phyloP scores from a whole-genome alignment of 2,797 vertebrate species.

The Malacoraja senta region DNA sequence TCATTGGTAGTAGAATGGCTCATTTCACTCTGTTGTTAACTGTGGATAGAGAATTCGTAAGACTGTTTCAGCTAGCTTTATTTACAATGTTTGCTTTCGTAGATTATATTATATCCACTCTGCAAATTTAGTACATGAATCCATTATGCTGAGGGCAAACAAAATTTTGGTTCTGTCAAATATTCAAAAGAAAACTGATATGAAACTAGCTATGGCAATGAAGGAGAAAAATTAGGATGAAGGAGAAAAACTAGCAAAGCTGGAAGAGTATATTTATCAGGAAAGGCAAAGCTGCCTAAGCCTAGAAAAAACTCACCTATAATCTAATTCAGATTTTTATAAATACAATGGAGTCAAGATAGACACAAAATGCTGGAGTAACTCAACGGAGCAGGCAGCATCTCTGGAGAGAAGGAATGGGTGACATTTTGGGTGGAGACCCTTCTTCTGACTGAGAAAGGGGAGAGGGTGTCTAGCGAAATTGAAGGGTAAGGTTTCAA shows the following conservation, averaged over 20 bases:
- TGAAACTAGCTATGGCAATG: background rate
- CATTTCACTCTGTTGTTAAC: too few relatives aligned
- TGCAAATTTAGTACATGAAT: background rate
- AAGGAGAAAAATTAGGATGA: background rate
- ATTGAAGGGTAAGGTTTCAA: too few relatives aligned
- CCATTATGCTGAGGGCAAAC: background rate
- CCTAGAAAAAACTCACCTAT: background rate
- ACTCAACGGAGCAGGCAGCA: too few relatives aligned
- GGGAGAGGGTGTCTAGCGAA: too few relatives aligned
- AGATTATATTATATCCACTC: background rate
- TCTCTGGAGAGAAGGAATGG: too few relatives aligned
- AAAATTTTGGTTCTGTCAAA: background rate
- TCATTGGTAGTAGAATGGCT: background rate
- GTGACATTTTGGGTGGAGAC: too few relatives aligned
- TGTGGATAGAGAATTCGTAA: background rate
- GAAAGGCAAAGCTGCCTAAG: background rate
- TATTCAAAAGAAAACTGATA: background rate
- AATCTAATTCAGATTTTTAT: background rate
- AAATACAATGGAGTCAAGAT: background rate
- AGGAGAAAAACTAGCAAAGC: background rate
- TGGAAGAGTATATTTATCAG: background rate
- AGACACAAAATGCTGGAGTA: background rate
- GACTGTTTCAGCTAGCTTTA: background rate
- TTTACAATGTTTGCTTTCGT: background rate
- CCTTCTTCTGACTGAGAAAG: too few relatives aligned